A percentile compares a stretch with the other conserved stretches of the same genome.
These are phyloP conservation scores for Zosterops hypoxanthus DNA, from an alignment of 2,113 vertebrate genomes.

Conservation along the genomic window DNA sequence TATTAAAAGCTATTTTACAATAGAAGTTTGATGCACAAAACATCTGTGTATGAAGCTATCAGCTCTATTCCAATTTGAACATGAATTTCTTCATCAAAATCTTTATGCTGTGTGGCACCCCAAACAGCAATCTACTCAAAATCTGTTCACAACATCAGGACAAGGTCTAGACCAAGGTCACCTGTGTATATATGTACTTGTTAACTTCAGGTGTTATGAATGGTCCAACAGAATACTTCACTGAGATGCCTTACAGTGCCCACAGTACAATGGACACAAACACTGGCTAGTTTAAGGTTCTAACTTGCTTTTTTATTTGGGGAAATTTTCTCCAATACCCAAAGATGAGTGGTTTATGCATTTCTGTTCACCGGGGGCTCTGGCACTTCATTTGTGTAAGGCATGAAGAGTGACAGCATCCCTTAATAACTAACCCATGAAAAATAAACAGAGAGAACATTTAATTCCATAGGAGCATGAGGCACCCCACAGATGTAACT, in stretches of 20 bases:
- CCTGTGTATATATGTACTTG: fast-evolving
- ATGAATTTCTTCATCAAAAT: not conserved
- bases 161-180: not conserved
- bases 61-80: not conserved
- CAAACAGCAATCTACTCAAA: not conserved
- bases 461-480: not conserved
- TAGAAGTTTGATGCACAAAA: not conserved
- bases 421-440: not conserved
- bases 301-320: not conserved
- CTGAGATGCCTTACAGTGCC: not conserved
- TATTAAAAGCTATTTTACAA: not conserved
- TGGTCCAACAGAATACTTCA: not conserved
- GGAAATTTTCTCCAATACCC: not conserved
- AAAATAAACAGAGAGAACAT: not conserved
- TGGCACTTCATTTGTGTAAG: not conserved
- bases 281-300: not conserved
- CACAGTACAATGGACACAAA: not conserved
- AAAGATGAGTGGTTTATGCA: not conserved
- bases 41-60: not conserved
- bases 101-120: not conserved
- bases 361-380: not conserved
- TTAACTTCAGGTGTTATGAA: not conserved
- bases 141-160: not conserved
- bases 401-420: not conserved
- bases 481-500: not conserved